Conservation (phyloP, 2,797 vertebrate species). For the Schizothorax lantsangensis region DNA sequence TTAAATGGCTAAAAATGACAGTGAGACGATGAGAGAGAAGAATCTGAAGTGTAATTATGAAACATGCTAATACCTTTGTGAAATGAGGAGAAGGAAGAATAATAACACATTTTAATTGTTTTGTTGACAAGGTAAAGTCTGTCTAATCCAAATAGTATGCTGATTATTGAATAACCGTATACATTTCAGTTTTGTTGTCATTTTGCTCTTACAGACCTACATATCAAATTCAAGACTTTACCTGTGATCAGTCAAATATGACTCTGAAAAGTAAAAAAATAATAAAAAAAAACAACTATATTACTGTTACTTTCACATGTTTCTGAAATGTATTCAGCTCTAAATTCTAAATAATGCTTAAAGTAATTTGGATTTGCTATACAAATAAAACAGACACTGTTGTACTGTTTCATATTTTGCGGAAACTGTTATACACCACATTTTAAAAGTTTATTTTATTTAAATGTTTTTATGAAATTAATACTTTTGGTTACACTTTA, state of each 20-base stretch:
- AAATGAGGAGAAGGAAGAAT: not conserved
- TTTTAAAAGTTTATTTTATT: not conserved
- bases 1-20: slow-evolving; percentile 5
- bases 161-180: not conserved
- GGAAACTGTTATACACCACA: not conserved
- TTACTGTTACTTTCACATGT: not conserved
- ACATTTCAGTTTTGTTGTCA: not conserved
- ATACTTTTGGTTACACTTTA: not conserved
- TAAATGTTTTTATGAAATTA: not conserved
- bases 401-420: not conserved
- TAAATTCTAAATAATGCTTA: not conserved
- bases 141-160: not conserved
- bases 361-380: not conserved
- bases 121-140: not conserved
- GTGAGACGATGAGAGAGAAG: slow-evolving; percentile 4
- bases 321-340: not conserved
- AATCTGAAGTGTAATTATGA: slow-evolving; percentile 3
- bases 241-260: not conserved
- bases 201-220: not conserved
- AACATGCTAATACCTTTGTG: not conserved
- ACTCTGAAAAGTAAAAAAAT: not conserved
- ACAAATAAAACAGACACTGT: not conserved
- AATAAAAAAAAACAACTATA: too few species aligned
- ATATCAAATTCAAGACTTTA: not conserved
- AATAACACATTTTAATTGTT: not conserved